Evolutionary conservation across 2,113 vertebrate species (phyloP).

Genomic region (Tinamus guttatus): DNA sequence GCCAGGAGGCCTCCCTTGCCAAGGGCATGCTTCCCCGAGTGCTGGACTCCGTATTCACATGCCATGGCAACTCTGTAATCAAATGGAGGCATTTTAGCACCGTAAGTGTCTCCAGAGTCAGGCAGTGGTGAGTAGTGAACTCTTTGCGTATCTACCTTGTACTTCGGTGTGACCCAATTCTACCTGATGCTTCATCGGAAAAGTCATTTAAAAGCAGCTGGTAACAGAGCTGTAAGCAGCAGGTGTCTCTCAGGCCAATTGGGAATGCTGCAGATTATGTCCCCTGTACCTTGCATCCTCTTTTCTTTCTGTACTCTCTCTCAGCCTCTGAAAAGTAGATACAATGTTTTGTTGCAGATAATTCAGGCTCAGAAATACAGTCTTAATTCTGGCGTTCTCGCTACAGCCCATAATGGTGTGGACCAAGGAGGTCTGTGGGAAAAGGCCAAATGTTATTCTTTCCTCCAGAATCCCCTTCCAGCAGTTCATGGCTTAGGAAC

Average conservation of each 20-base stretch:
- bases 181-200: background rate
- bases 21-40: background rate
- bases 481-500: background rate
- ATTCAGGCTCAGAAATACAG: background rate
- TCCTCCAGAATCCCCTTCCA: background rate
- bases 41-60: background rate
- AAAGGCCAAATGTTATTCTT: background rate
- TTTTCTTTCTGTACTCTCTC: background rate
- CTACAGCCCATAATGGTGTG: background rate
- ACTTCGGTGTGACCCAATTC: background rate
- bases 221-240: background rate
- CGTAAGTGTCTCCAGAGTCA: background rate
- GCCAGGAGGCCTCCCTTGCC: background rate
- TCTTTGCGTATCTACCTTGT: background rate
- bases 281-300: rapidly evolving
- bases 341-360: background rate
- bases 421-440: background rate
- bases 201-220: background rate
- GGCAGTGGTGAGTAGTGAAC: background rate
- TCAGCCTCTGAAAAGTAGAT: background rate
- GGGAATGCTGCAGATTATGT: background rate
- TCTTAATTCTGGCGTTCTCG: background rate
- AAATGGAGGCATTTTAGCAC: background rate
- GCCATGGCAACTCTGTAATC: background rate
- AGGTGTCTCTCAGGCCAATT: background rate